Base-by-base conservation (phyloP, 1,140 invertebrate genomes). In the Aphaenogaster ashmeadi region DNA sequence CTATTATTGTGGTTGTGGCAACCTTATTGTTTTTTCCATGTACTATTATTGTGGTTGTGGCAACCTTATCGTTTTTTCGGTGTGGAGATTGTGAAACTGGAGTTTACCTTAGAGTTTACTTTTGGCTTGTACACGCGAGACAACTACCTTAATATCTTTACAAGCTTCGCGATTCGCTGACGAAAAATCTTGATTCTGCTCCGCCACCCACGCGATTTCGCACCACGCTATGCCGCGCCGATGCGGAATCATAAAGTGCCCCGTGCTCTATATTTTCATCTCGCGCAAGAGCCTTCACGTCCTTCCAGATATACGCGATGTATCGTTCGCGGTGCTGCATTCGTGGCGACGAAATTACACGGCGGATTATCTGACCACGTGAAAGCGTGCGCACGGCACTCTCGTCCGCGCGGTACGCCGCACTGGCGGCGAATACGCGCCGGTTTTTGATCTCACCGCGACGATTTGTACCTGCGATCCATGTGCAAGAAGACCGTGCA, bases 381-480 rank as follows among this genome's bases (percentile, higher is more conserved):
- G 84, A 33, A 27, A 27, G 18, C 36, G 74, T 38, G 47, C 21
- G 60, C 72, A 50, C 52, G 44, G 62, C 13, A 8, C n/a, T 36
- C 38, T 69, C 38, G 83, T 87, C 86, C 64, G 74, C 88, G 33
- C 64, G 54, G 9, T 41, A 8, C 9, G 11, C 54, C 8, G 11
- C 64, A 62, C 62, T 71, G 74, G 54, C 84, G 84, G 62, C 89
- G 89, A 91, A 86, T 72, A 58, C 64, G 52, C 81, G 54, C 41
- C 27, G 87, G 87, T 91, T 89, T 90, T 91, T 91, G 87, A 91
- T 91, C 90, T 91, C 52, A 91, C 90, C 90, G 89, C 90, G 87
- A 89, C 90, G 87, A 91, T 91, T 91, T 91, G 90, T 91, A 91
- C 87, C 84, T 54, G 74, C 87, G 84, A 91, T 91, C 75, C 89